Conservation (phyloP, 2,113 vertebrate species). For the Megalops atlanticus region DNA sequence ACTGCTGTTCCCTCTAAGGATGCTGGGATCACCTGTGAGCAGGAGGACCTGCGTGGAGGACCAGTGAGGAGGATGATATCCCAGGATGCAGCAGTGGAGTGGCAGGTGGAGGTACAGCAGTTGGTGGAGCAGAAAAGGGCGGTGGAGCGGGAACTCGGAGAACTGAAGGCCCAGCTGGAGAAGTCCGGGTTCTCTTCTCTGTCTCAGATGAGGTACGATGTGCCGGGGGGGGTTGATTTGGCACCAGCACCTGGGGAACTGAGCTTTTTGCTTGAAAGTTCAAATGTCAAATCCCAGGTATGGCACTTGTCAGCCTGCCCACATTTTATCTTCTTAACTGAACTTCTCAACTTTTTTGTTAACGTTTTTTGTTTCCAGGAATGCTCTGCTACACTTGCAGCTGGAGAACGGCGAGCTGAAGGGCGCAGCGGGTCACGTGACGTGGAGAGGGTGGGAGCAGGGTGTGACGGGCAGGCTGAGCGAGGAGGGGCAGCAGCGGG, state of each 20-base stretch:
- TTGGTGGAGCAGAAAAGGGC: conserved; percentile 64
- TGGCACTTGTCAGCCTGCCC: no score
- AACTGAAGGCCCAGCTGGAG: conserved; percentile 76
- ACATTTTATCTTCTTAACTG: no score
- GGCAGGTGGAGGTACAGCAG: conserved; percentile 49
- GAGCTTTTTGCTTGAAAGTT: no score
- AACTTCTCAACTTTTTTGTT: no score
- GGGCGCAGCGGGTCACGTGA: conserved; percentile 66
- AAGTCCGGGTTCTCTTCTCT: conserved; percentile 80
- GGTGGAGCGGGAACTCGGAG: conserved; percentile 72
- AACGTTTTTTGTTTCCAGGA: conserved; percentile 61
- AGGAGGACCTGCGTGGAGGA: background rate
- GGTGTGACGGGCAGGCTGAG: conserved; percentile 52
- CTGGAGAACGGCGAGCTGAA: conserved; percentile 78
- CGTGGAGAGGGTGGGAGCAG: conserved; percentile 57
- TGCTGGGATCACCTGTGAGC: conserved; percentile 34
- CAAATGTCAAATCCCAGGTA: no score
- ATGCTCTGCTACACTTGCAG: conserved; percentile 74
- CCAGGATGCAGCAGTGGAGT: conserved; percentile 11
- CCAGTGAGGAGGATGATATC: background rate
- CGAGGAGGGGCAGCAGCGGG: conserved; percentile 25
- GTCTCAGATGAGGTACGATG: conserved; percentile 80
- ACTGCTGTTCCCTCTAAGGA: conserved; percentile 21
- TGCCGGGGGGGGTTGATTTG: no score
- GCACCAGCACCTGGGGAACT: no score